Percentiles rank a stretch among this genome's conserved stretches.
These are phyloP conservation scores for rabbit (Oryctolagus cuniculus) DNA, from an alignment of 2,113 vertebrate genomes.

Conservation along the genomic window DNA sequence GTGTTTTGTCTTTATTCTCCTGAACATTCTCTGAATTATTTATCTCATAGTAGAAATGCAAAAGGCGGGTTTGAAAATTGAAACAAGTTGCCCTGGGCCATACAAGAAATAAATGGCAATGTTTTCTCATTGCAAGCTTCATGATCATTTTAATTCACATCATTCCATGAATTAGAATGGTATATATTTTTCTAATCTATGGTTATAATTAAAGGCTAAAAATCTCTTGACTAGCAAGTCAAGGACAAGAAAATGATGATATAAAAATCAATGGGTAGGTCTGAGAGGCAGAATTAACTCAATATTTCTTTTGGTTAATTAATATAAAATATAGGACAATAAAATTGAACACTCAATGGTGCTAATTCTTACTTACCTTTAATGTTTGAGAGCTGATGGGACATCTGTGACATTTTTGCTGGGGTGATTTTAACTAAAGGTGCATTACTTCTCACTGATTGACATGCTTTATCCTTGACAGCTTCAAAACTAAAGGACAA, in stretches of 20 bases:
- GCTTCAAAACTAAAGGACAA: conserved; percentile 73
- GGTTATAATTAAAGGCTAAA: conserved; percentile 68
- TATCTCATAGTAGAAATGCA: not conserved
- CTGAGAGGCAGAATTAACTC: conserved; percentile 60
- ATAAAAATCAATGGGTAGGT: conserved; percentile 70
- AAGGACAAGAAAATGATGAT: conserved; percentile 71
- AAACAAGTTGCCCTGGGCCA: not conserved
- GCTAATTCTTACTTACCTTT: not conserved
- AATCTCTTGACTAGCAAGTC: conserved; percentile 50
- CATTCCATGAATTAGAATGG: conserved; percentile 40
- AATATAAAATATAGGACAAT: conserved; percentile 53
- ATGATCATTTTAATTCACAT: conserved; percentile 19
- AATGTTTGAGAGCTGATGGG: not conserved
- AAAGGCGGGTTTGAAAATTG: not conserved
- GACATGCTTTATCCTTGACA: conserved; percentile 75
- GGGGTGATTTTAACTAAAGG: conserved; percentile 50
- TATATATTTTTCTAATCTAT: conserved; percentile 60
- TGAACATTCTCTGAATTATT: not conserved
- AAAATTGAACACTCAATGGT: not conserved
- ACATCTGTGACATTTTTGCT: conserved; percentile 9
- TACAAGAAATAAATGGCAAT: not conserved
- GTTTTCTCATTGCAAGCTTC: conserved; percentile 35
- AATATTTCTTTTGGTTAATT: conserved; percentile 61
- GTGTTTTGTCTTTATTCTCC: not conserved
- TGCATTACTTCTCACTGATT: conserved; percentile 70